Percentiles rank a stretch among this genome's conserved stretches.
These are phyloP conservation scores for Crypturellus undulatus DNA, from an alignment of 2,113 vertebrate species.

Conservation along the genomic window DNA sequence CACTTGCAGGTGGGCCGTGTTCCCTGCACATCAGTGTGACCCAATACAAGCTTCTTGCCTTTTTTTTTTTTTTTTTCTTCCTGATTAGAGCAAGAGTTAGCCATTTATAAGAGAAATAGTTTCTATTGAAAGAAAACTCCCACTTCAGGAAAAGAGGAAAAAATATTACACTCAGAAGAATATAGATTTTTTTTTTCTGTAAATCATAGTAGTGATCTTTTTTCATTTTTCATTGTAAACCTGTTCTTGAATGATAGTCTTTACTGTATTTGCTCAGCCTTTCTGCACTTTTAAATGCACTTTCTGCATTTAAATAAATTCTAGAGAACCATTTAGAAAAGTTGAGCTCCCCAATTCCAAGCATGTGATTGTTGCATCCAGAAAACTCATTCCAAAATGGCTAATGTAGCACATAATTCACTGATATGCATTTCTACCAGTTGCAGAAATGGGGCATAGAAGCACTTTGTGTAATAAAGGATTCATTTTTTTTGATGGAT, in stretches of 20 bases:
- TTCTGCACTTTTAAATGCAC: background rate
- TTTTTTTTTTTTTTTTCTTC: background rate
- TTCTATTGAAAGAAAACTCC: background rate
- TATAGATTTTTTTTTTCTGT: background rate
- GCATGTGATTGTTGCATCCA: background rate
- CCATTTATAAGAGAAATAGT: accelerated
- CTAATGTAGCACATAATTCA: background rate
- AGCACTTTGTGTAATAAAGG: background rate
- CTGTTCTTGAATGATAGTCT: background rate
- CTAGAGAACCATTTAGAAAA: background rate
- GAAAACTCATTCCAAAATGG: background rate
- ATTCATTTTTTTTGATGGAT: background rate
- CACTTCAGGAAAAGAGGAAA: background rate
- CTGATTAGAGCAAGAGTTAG: background rate
- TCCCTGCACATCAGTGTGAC: background rate
- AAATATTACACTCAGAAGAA: background rate
- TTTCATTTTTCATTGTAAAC: background rate
- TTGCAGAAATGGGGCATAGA: background rate
- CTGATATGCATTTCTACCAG: background rate
- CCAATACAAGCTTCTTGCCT: background rate
- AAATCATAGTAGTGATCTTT: background rate
- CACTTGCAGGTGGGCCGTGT: accelerated
- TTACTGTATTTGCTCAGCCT: background rate
- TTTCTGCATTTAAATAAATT: background rate
- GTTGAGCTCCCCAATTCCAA: background rate